These are phyloP conservation scores for Rallus crepitans DNA, from an alignment of 2,797 vertebrate genomes.

Conservation along the genomic window DNA sequence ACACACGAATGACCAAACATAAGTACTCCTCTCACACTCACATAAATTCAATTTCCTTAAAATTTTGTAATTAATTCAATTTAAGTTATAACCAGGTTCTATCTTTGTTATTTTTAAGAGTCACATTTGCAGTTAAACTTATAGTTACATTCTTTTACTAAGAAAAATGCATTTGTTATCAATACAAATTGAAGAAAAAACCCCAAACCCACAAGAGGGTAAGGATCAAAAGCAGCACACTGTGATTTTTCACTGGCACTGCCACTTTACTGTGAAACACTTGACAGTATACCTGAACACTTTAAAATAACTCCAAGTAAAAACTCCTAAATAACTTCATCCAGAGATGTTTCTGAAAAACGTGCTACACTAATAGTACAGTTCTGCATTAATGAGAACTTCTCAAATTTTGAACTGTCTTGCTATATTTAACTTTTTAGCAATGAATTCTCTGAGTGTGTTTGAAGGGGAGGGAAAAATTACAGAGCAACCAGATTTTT, in stretches of 20 bases:
- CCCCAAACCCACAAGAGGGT: not conserved
- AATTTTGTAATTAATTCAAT: not conserved
- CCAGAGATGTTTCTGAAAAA: not conserved
- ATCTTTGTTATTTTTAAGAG: not conserved
- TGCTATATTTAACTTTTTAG: not conserved
- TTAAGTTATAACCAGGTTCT: not conserved
- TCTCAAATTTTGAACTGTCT: not conserved
- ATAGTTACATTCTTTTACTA: not conserved
- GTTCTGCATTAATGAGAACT: not conserved
- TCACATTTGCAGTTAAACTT: not conserved
- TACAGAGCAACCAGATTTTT: not conserved
- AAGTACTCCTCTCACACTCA: not conserved
- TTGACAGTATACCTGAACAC: not conserved
- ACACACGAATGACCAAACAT: not conserved
- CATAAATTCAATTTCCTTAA: not conserved
- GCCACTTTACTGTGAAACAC: not conserved
- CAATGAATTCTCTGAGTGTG: not conserved
- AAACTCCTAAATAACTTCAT: not conserved
- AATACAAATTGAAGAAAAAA: not conserved
- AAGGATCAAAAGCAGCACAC: constrained; percentile 13
- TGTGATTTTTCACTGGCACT: not conserved
- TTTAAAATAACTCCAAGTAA: not conserved
- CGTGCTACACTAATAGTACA: not conserved
- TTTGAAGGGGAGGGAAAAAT: not conserved
- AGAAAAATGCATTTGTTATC: not conserved